These are phyloP conservation scores for Poicephalus gulielmi DNA, from an alignment of 2,113 vertebrate species.

Conservation along the genomic window DNA sequence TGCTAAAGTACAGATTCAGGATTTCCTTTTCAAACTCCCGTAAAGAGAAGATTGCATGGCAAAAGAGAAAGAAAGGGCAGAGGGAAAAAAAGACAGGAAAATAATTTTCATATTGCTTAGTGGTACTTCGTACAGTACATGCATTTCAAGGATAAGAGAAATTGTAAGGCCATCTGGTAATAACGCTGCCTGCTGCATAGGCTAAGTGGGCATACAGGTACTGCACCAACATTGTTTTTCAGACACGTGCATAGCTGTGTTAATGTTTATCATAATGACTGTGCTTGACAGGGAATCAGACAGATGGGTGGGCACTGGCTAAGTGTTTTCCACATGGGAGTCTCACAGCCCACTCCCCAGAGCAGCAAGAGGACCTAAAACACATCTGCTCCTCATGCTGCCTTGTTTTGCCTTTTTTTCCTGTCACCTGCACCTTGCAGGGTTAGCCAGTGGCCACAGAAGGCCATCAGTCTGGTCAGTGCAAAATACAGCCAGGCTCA, in stretches of 20 bases:
- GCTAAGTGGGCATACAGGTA: background rate
- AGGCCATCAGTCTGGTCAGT: background rate
- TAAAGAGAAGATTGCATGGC: conserved; percentile 17
- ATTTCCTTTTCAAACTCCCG: conserved; percentile 43
- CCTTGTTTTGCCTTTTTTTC: background rate
- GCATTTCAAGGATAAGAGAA: background rate
- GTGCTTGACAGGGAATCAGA: background rate
- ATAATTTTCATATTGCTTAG: background rate
- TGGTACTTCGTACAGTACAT: background rate
- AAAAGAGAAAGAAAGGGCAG: background rate
- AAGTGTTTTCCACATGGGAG: background rate
- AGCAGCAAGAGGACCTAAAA: background rate
- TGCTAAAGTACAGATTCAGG: conserved; percentile 37
- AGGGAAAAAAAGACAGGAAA: fast-evolving
- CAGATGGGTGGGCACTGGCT: background rate
- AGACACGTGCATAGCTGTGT: background rate
- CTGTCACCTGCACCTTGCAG: background rate
- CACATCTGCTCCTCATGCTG: fast-evolving
- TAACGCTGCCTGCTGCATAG: background rate
- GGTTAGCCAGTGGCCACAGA: fast-evolving
- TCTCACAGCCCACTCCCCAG: background rate
- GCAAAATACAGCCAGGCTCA: background rate
- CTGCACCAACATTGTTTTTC: background rate
- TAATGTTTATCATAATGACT: background rate
- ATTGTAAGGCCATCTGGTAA: background rate